Evolutionary conservation across 1,140 invertebrate genomes (phyloP), one percentile per base, ranked within the genome.

Genomic region (Cherax destructor): DNA sequence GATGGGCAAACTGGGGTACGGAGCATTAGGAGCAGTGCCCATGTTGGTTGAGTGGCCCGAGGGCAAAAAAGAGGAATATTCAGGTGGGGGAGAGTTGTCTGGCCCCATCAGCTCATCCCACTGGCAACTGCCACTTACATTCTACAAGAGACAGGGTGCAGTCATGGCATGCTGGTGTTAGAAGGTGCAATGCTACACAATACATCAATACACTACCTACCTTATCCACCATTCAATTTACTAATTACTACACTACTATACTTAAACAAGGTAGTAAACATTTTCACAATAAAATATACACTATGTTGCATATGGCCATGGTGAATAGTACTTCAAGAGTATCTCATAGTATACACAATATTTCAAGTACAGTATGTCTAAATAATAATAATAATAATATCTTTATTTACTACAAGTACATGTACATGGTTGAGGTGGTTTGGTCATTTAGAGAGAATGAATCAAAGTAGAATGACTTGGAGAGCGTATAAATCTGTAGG

Each of bases 1-100:
- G 77, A 95, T 94, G 18, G 93, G 93, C 50, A 91, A 59, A 80
- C 88, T 86, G 65, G 92, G 81, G 65, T 88, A 87, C 21, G 90
- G 89, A 47, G 91, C 87, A 76, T 88, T 87, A 50, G 92, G 92
- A 59, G 16, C 50, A 52, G 80, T 69, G 61, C 16, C 81, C 30
- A 84, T 24, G 74, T 85, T 56, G 56, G 72, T 77, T 5, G 59
- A 21, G 61, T 91, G 89, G 74, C 89, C 89, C 69, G 80, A 77
- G 10, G 86, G 84, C 21, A 79, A 77, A 87, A 88, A 85, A 74
- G 92, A 93, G 30, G 92, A 85, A 52, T 93, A 91, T 24, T 80
- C 78, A 85, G 92, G 92, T 76, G 92, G 92, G 47, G 89, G 90
- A 5, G 92, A 91, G 78, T 79, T 88, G 72, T 84, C 81, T 56